Conservation (phyloP, 2,888 invertebrate genomes). For the Liodrosophila aerea region DNA sequence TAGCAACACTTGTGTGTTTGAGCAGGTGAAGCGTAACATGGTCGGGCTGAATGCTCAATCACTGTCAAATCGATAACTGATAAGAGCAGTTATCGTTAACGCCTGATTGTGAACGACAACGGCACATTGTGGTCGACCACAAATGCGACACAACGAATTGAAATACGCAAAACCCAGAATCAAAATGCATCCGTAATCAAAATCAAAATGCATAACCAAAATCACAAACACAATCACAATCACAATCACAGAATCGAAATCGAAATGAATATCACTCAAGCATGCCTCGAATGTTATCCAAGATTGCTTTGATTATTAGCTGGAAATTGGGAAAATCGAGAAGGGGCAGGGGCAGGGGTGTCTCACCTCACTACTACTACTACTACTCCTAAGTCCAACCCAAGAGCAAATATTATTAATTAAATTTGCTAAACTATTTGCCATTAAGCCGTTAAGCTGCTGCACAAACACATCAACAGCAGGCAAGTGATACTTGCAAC, state of each 20-base stretch:
- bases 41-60: too few relatives aligned
- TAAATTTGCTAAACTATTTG: slow-evolving; percentile 66
- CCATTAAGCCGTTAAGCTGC: slow-evolving; percentile 35
- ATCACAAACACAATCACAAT: background rate
- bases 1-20: too few relatives aligned
- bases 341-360: background rate
- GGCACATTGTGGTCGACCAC: too few relatives aligned
- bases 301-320: slow-evolving; percentile 34
- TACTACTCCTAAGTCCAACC: too few relatives aligned
- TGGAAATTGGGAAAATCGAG: background rate
- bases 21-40: too few relatives aligned
- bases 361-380: too few relatives aligned
- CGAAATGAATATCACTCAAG: slow-evolving; percentile 20
- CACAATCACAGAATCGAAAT: too few relatives aligned
- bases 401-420: slow-evolving; percentile 63
- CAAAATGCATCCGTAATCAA: background rate
- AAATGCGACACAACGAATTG: too few relatives aligned
- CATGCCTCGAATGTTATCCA: slow-evolving; percentile 19
- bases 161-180: too few relatives aligned
- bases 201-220: background rate
- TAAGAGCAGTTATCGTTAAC: slow-evolving; percentile 28
- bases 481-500: slow-evolving; percentile 26
- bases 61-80: too few relatives aligned
- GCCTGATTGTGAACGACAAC: background rate
- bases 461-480: slow-evolving; percentile 38